Conservation (phyloP, 1,140 invertebrate genomes). For the Homalodisca vitripennis region DNA sequence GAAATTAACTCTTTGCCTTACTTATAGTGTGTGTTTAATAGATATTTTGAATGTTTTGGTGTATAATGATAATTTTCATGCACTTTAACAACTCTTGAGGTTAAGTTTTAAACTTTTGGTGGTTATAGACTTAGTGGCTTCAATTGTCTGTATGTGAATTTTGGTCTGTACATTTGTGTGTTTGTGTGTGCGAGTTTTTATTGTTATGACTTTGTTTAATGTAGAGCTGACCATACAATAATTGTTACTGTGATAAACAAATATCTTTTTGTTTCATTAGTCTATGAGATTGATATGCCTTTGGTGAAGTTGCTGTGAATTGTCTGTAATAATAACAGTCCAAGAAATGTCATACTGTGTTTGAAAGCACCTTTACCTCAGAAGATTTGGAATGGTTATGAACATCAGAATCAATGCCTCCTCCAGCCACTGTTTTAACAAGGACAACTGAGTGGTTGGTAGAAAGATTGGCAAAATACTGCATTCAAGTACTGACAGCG, state of each 20-base stretch:
- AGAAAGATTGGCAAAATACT: no score
- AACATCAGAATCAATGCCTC: no score
- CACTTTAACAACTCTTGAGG: background rate
- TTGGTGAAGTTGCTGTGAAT: background rate
- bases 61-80: background rate
- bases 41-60: background rate
- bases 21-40: background rate
- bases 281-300: background rate
- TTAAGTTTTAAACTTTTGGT: conserved; percentile 13
- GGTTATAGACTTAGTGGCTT: background rate
- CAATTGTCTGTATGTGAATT: background rate
- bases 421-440: no score
- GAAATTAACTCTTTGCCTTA: conserved; percentile 2
- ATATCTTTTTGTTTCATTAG: background rate
- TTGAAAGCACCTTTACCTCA: no score
- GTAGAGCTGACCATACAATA: background rate
- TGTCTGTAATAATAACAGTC: background rate
- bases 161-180: background rate
- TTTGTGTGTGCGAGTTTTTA: background rate
- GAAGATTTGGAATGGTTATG: no score
- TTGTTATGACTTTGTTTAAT: background rate
- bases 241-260: conserved; percentile 15
- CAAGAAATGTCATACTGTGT: no score
- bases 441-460: no score
- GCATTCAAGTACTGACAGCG: no score